Evolutionary conservation across 2,113 vertebrate genomes (phyloP).

Genomic region (Bolborhynchus lineola): DNA sequence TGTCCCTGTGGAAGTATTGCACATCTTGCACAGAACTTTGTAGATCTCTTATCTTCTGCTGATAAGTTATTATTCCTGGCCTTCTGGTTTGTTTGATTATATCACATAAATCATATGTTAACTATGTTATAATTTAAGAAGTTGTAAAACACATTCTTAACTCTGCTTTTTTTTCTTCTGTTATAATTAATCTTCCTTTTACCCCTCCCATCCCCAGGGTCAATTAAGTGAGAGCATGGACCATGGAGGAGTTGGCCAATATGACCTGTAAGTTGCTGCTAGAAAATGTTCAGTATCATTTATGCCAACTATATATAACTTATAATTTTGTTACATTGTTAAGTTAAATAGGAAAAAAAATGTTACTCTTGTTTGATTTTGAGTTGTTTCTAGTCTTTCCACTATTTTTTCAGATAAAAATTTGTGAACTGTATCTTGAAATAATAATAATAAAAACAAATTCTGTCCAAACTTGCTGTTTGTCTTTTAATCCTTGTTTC

Average conservation of each 20-base stretch:
- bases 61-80: not conserved
- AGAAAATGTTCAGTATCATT: constrained; percentile 37
- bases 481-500: constrained; percentile 52
- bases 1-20: not conserved
- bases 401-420: not conserved
- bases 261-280: constrained; percentile 90
- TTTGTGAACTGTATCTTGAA: constrained; percentile 16
- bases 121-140: not conserved
- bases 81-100: not conserved
- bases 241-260: constrained; percentile 88
- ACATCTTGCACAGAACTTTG: not conserved
- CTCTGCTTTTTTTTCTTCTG: not conserved
- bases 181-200: constrained; percentile 28
- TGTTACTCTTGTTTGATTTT: not conserved
- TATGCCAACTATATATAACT: not conserved
- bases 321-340: not conserved
- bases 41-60: not conserved
- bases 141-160: not conserved
- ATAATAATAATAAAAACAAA: constrained; percentile 21
- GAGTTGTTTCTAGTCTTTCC: not conserved
- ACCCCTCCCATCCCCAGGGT: constrained; percentile 75
- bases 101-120: not conserved
- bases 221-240: constrained; percentile 95
- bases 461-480: constrained; percentile 18
- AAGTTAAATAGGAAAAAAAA: not conserved